Base-by-base conservation (phyloP, 1,140 invertebrate genomes). In the Drosophila varians region DNA sequence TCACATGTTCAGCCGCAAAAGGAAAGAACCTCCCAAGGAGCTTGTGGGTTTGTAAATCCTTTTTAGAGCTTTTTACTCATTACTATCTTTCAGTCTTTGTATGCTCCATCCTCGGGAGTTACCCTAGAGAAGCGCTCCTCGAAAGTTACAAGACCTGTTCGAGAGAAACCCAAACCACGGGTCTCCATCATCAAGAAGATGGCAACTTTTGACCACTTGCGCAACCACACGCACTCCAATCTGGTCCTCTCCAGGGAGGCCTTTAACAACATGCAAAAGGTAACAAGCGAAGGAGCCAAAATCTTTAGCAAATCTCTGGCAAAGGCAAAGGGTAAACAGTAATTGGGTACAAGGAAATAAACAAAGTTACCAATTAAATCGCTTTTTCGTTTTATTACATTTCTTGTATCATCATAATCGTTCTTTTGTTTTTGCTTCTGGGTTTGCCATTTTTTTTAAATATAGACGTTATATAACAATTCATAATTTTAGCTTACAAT, bases 401-500 rank as follows among this genome's bases (percentile, higher is more conserved):
- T 86, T 79, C 48, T 68, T 60, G 51, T 55, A 86, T 72, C 55
- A 58, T 72, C 58, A 49, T 66, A 52, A 72, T 72, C 31, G 36
- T 36, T 49, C 46, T 55, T 60, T 68, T 66, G 58, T 65, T 74
- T 77, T 77, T 70, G 16, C 66, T 62, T 61, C 64, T 65, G 46
- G 68, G 60, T 70, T 73, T 64, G 80, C 72, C 76, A 86, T 80
- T 87, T 70, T 86, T 70, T 68, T 77, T 66, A 82, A 74, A 71
- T 86, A 79, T 87, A 66, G 60, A 68, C 47, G 79, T 73, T 84
- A 69, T 86, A 86, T 87, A 87, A 87, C 82, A 87, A 88, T 87
- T 87, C 82, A 87, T 87, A 87, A 83, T 82, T 87, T 87, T 87
- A 87, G 65, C 82, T 88, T 87, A 87, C 51, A 77, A 53, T 88